These are phyloP conservation scores for Ashinkailepas kermadecensis DNA, from an alignment of 2,888 invertebrate species.

Conservation along the genomic window DNA sequence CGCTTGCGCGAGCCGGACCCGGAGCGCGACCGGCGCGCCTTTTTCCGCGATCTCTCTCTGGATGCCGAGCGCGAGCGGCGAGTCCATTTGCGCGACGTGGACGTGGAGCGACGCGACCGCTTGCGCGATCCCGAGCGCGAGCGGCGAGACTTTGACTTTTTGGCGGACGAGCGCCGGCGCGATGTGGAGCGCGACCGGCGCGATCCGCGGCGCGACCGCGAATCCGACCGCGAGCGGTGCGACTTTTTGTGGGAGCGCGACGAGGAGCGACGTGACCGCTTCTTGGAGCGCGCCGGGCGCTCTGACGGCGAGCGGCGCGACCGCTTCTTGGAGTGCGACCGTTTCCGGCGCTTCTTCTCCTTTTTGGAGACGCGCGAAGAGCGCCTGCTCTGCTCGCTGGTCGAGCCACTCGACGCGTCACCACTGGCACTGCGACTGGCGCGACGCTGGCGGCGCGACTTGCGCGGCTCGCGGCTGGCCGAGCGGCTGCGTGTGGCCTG, in stretches of 20 bases:
- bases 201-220: neutral
- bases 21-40: neutral
- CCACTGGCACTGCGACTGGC: no score
- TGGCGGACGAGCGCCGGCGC: neutral
- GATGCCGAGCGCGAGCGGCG: neutral
- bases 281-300: neutral
- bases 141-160: neutral
- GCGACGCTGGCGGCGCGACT: neutral
- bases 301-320: neutral
- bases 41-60: neutral
- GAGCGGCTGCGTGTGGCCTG: neutral
- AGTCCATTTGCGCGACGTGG: neutral
- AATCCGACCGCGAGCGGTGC: neutral
- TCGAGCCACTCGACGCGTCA: neutral
- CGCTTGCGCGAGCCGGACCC: neutral
- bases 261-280: neutral
- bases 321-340: neutral
- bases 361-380: neutral
- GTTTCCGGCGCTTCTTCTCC: neutral
- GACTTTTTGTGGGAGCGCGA: neutral
- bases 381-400: neutral
- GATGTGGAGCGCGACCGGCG: neutral
- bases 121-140: neutral
- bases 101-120: slow-evolving; percentile 1
- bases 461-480: neutral